phyloP scores from a whole-genome alignment of 2,113 vertebrate genomes.

The Cyrtonyx montezumae region DNA sequence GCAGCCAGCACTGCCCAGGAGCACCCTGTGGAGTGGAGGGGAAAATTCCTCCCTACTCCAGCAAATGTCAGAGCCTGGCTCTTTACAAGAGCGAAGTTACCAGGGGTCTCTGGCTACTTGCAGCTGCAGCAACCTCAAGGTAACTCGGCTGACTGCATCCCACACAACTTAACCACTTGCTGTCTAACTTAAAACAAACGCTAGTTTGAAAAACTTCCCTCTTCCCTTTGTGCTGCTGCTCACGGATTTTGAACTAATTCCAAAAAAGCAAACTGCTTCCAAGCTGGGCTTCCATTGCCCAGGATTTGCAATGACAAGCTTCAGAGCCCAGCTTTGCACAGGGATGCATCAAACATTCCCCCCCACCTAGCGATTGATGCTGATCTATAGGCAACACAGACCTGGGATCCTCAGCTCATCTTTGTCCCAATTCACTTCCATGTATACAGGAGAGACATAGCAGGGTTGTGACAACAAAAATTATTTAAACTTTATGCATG shows the following conservation, averaged over 20 bases:
- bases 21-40: conserved; percentile 15
- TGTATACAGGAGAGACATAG: too few relatives aligned
- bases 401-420: neutral
- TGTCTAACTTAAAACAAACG: neutral
- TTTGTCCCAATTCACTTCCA: accelerated
- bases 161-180: neutral
- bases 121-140: neutral
- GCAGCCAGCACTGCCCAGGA: neutral
- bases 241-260: neutral
- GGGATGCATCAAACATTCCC: accelerated
- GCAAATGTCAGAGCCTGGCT: neutral
- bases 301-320: neutral
- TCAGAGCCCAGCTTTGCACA: neutral
- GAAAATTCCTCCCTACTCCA: neutral
- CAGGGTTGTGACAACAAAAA: neutral
- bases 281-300: neutral
- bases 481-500: accelerated
- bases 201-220: neutral
- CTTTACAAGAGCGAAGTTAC: neutral
- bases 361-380: neutral
- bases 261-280: neutral
- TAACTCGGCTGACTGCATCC: neutral
- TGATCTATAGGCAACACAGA: neutral
- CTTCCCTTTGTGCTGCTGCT: neutral
- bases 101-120: neutral